Base-by-base conservation (phyloP, 1,140 invertebrate species). In the Heliconius hewitsoni region DNA sequence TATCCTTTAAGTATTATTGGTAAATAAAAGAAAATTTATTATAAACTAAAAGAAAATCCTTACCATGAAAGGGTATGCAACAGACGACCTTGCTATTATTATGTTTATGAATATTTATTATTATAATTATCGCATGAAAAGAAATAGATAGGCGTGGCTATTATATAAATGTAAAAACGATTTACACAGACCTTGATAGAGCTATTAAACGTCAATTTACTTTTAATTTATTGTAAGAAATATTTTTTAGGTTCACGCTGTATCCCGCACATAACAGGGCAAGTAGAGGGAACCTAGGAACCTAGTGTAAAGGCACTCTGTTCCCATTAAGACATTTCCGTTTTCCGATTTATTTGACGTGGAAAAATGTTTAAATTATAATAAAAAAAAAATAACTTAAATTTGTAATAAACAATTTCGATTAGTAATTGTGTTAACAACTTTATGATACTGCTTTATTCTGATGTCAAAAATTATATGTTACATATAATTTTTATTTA, bases 181-280 rank as follows among this genome's bases (percentile, higher is more conserved):
- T 66, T 66, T 30, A 66, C 60, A 66, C 27, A 66, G 60, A 66
- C 60, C 60, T 66, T 30, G 60, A 30, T 66, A 66, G 16, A 66
- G 13, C 60, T n/a, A 66, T 13, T 27, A 66, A 57, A 66, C 23
- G 11, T 66, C 30, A 13, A 66, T 13, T 66, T 66, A 66, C 11
- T 16, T 27, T 66, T 13, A 66, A 66, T 30, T 30, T n/a, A 23
- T 60, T 57, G 3, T 23, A 8, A 60, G 19, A 60, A 23, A 23
- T 4, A 1, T 16, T 16, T 46, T 16, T 3, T 46, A 46, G 3
- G 4, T 46, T 46, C 13, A 13, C 42, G 42, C 42, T 16, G 42
- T 13, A 46, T 46, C 42, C 13, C 4, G 13, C 42, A 46, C 42
- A 46, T 4, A 46, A 13, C 11, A 46, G 11, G 42, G 42, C 4